Evolutionary conservation across 2,113 vertebrate species (phyloP), one percentile per base, ranked within the genome.

Genomic region (Pedetes capensis): DNA sequence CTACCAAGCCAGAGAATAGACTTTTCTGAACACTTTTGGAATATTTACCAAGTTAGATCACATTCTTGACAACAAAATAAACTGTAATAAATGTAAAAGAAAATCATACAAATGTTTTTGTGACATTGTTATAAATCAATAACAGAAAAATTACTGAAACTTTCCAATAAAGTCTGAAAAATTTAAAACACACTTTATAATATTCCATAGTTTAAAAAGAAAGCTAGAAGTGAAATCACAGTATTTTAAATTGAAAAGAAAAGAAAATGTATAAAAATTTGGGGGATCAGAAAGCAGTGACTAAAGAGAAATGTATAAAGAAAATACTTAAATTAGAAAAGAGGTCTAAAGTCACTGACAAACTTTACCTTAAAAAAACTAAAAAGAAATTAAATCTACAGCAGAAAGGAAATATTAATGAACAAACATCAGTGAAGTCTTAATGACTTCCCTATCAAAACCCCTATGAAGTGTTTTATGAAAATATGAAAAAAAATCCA

Each of bases 401-500:
- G 34, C 27, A 82, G 69, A 32, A 80, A 64, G 61, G 34, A 87
- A 91, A 44, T 53, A 64, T 57, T 57, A 91, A 44, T 8, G 14
- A 74, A 32, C 3, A 91, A 66, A 82, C 76, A 51, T 63, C 29
- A 69, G 14, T 34, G 6, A 55, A 39, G 55, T 44, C 16, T 80
- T 11, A 42, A 64, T 16, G 23, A 6, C 63, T 49, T 57, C 39
- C 37, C 8, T 80, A 57, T 27, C 3, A 85, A 89, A n/a, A 71
- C 11, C 25, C n/a, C n/a, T 53, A 20, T 17, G 13, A 59, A 53
- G 51, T 25, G 6, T 59, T 92, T 88, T 78, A 29, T 1, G 66
- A n/a, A 59, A 87, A 55, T 16, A 91, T n/a, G n/a, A 37, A 92
- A 55, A 88, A 68, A 93, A 61, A 93, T 86, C 63, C 22, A 85